Percentiles rank a stretch among this genome's conserved stretches.
phyloP scores from a whole-genome alignment of 2,888 invertebrate genomes.

The Ryuthela nishihirai region DNA sequence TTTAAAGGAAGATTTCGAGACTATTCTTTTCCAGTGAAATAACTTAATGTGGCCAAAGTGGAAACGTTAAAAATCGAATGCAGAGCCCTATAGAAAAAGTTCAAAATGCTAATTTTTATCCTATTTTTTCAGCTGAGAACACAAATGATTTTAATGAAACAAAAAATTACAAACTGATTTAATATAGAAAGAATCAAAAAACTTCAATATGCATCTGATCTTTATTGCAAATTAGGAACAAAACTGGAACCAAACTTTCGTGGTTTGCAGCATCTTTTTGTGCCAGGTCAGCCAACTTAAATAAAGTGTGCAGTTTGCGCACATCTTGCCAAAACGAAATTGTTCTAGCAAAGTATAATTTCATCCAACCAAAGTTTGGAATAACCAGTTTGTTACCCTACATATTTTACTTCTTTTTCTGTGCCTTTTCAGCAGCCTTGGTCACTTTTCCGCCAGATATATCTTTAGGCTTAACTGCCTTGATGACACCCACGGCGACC shows the following conservation, averaged over 20 bases:
- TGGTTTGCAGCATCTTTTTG: too few species aligned
- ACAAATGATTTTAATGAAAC: too few species aligned
- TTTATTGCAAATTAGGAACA: constrained; percentile 31
- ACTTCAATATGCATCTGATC: constrained; percentile 18
- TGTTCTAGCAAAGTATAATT: constrained; percentile 21
- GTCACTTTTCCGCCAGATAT: constrained; percentile 87
- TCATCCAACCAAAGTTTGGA: constrained; percentile 19
- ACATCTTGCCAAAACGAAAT: constrained; percentile 10
- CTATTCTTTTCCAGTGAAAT: too few species aligned
- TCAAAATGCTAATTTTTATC: too few species aligned
- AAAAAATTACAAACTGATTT: too few species aligned
- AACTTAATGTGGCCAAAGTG: too few species aligned
- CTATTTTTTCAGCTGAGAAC: too few species aligned
- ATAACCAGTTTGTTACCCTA: background rate
- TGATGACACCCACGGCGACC: constrained; percentile 95
- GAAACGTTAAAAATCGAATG: too few species aligned
- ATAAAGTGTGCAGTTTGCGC: too few species aligned
- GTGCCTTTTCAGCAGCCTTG: constrained; percentile 97
- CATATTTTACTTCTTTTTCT: constrained; percentile 86
- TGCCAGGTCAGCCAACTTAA: too few species aligned
- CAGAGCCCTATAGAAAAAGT: too few species aligned
- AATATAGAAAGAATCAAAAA: background rate
- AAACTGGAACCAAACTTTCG: constrained; percentile 26
- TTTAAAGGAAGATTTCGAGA: too few species aligned
- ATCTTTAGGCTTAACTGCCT: constrained; percentile 70